Base-by-base conservation (phyloP, 2,113 vertebrate species). In the Corythornis cristatus region DNA sequence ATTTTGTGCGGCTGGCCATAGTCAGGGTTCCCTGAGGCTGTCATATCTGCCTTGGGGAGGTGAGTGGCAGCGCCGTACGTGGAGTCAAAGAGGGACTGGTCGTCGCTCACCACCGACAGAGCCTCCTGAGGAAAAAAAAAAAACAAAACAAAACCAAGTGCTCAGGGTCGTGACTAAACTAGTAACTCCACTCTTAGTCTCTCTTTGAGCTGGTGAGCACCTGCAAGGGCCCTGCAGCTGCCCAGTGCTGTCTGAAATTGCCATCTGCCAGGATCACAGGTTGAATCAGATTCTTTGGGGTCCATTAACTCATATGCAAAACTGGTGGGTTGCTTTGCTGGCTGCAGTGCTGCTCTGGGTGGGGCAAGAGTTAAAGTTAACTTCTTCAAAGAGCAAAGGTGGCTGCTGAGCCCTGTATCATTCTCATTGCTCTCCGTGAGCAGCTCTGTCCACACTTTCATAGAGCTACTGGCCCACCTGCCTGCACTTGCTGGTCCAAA, bases 101-200 rank as follows among this genome's bases (percentile, higher is more conserved):
- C 99, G 98, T 99, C 99, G 95, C 99, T 99, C 98, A 99, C 99
- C 98, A 99, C 99, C 96, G 99, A 99, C 97, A 99, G 98, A 97
- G 99, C 99, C 99, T 99, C 99, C 99, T 99, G 53, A 75, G 84
- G 90, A 96, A 89, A 94, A 68, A 87, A 87, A 86, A 68, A 89
- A 7, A 48, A 35, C 9, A 37, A 37, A 37, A 29, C 18, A 20
- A 51, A 50, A 5, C 28, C 26, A 53, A 93, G 75, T 11, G 11
- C 33, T 74, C 35, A 80, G 79, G 19, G 82, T 78, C 54, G 51
- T 61, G 90, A 33, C 64, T 65, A 40, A 74, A 65, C 45, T 31
- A 73, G 65, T 35, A 50, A 35, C 93, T 74, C 67, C 60, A 56
- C 65, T 72, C 56, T 11, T 28, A 6, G 23, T 83, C 68, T 90